These are phyloP conservation scores for Colostygia pectinataria DNA, from an alignment of 2,888 invertebrate genomes.

Conservation along the genomic window DNA sequence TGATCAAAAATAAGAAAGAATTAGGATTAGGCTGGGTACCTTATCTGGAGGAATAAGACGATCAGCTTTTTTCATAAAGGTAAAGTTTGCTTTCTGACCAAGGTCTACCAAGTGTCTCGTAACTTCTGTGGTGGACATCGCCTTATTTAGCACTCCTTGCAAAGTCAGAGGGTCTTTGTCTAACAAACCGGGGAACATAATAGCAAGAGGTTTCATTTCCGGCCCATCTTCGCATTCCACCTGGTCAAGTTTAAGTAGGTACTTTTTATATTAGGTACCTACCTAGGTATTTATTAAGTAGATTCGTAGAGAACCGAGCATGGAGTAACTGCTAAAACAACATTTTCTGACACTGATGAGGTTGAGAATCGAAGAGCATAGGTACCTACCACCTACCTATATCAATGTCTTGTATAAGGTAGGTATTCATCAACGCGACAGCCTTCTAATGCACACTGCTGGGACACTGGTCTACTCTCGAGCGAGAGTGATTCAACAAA, in stretches of 20 bases:
- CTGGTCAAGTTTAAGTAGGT: conserved; percentile 38
- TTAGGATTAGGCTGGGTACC: no score
- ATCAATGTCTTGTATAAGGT: no score
- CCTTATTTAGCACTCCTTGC: conserved; percentile 61
- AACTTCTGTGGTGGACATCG: conserved; percentile 73
- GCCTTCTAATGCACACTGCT: no score
- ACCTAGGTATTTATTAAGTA: no score
- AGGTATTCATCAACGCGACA: no score
- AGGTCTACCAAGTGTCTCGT: conserved; percentile 67
- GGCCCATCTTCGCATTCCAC: conserved; percentile 65
- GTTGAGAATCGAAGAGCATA: no score
- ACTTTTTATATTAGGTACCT: not conserved
- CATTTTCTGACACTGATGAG: no score
- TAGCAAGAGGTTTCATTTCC: conserved; percentile 62
- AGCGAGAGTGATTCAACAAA: no score
- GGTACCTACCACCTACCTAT: no score
- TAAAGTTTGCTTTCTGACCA: conserved; percentile 70
- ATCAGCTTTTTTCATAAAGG: conserved; percentile 69
- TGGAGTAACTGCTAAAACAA: no score
- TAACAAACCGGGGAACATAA: conserved; percentile 68
- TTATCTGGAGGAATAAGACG: conserved; percentile 66
- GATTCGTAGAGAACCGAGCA: no score
- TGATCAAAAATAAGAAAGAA: not conserved
- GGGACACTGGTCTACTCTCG: no score
- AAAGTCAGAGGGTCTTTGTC: conserved; percentile 65